phyloP scores from a whole-genome alignment of 2,797 vertebrate species.

The Aldrovandia affinis region DNA sequence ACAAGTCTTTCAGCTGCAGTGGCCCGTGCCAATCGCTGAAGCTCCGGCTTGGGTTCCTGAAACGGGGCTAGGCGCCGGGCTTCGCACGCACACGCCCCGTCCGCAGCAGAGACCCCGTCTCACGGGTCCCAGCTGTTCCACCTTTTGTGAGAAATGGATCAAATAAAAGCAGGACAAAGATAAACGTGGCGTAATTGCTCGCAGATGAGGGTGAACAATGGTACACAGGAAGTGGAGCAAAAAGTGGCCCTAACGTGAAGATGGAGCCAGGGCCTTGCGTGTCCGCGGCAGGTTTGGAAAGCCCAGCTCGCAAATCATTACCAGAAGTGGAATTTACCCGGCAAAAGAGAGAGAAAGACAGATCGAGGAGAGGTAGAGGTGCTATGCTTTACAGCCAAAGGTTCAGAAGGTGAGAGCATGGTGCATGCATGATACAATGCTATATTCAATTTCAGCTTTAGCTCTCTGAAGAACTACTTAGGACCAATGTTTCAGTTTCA shows the following conservation, averaged over 20 bases:
- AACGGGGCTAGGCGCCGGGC: slow-evolving; percentile 53
- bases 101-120: slow-evolving; percentile 2
- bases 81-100: slow-evolving; percentile 64
- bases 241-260: slow-evolving; percentile 24
- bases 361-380: not conserved
- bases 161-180: slow-evolving; percentile 70
- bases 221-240: slow-evolving; percentile 38
- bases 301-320: slow-evolving; percentile 47
- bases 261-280: slow-evolving; percentile 36
- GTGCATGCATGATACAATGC: not conserved
- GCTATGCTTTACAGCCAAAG: not conserved
- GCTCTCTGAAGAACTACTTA: not conserved
- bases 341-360: not conserved
- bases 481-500: not conserved
- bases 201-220: slow-evolving; percentile 58
- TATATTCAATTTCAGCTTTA: not conserved
- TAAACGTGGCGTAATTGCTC: slow-evolving; percentile 70
- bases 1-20: slow-evolving; percentile 61
- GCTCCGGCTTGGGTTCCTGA: slow-evolving; percentile 52
- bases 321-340: slow-evolving; percentile 38
- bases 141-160: slow-evolving; percentile 56
- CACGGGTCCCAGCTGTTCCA: slow-evolving; percentile 53
- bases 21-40: slow-evolving; percentile 47
- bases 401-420: not conserved
- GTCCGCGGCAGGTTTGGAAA: slow-evolving; percentile 44